Conservation (phyloP, 2,113 vertebrate genomes). For the Riparia riparia region DNA sequence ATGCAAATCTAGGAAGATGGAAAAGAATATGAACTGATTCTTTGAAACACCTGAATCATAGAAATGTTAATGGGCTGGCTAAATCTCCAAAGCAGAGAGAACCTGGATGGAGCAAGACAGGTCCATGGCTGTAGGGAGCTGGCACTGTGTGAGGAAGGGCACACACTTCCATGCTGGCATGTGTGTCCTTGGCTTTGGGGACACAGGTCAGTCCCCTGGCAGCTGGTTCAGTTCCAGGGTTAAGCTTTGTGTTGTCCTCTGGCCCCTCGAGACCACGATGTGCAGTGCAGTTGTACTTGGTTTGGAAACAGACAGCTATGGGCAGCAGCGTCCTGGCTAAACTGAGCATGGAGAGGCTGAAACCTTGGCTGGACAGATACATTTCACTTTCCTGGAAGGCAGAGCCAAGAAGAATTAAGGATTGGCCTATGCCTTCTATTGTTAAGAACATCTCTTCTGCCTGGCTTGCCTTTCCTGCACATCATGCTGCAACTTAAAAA, state of each 20-base stretch:
- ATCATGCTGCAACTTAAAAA: not conserved
- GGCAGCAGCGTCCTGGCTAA: not conserved
- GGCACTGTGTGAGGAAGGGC: not conserved
- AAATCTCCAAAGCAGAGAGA: not conserved
- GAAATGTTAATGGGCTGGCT: not conserved
- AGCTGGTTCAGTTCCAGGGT: not conserved
- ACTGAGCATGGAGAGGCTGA: not conserved
- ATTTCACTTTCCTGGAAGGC: not conserved
- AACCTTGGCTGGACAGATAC: not conserved
- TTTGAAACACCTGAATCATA: not conserved
- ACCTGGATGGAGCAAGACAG: not conserved
- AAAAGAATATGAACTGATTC: not conserved
- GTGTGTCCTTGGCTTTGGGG: not conserved
- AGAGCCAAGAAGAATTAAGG: not conserved
- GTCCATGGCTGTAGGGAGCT: not conserved
- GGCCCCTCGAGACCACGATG: fast-evolving
- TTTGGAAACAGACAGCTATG: not conserved
- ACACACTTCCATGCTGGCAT: not conserved
- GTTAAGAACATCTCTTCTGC: not conserved
- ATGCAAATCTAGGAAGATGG: not conserved
- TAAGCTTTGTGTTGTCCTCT: not conserved
- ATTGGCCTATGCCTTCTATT: not conserved
- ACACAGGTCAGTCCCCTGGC: not conserved
- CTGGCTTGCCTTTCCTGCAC: not conserved
- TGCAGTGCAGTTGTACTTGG: not conserved